These are phyloP conservation scores for Phortica variegata DNA, from an alignment of 1,140 invertebrate genomes.

Conservation along the genomic window DNA sequence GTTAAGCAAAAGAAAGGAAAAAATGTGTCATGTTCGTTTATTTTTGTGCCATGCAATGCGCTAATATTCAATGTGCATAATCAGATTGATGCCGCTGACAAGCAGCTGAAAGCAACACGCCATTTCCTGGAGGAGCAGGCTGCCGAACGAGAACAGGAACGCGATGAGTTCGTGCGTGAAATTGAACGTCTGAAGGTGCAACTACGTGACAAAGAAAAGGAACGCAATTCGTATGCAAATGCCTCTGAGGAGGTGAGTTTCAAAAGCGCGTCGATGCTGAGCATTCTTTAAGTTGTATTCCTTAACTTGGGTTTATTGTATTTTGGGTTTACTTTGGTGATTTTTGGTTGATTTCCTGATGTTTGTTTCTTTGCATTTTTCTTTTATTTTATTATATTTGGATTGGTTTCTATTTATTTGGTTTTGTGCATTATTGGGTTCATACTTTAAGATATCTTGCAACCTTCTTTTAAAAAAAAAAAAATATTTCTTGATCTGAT, in stretches of 20 bases:
- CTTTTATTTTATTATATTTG: conserved; percentile 19
- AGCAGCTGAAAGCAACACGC: conserved; percentile 70
- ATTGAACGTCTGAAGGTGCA: conserved; percentile 64
- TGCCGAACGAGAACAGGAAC: conserved; percentile 72
- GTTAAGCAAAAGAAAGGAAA: too few relatives aligned
- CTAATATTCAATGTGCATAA: too few relatives aligned
- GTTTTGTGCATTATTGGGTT: conserved; percentile 8
- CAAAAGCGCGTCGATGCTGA: too few relatives aligned
- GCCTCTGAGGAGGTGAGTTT: conserved; percentile 61
- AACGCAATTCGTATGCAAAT: conserved; percentile 61
- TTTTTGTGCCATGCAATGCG: too few relatives aligned
- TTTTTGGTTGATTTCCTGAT: conserved; percentile 20
- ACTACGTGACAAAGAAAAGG: conserved; percentile 65
- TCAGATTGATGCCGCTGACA: conserved; percentile 77
- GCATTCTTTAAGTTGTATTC: not conserved
- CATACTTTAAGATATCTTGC: too few relatives aligned
- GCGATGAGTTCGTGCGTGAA: conserved; percentile 71
- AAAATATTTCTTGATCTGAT: too few relatives aligned
- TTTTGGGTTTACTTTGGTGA: conserved; percentile 9
- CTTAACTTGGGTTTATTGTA: not conserved
- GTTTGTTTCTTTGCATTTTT: conserved; percentile 28
- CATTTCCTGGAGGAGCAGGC: conserved; percentile 81
- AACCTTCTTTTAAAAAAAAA: too few relatives aligned
- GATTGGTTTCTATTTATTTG: conserved; percentile 19
- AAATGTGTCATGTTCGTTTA: too few relatives aligned